A percentile compares a stretch with the other conserved stretches of the same genome.
These are phyloP conservation scores for Myiozetetes cayanensis DNA, from an alignment of 2,113 vertebrate species.

Conservation along the genomic window DNA sequence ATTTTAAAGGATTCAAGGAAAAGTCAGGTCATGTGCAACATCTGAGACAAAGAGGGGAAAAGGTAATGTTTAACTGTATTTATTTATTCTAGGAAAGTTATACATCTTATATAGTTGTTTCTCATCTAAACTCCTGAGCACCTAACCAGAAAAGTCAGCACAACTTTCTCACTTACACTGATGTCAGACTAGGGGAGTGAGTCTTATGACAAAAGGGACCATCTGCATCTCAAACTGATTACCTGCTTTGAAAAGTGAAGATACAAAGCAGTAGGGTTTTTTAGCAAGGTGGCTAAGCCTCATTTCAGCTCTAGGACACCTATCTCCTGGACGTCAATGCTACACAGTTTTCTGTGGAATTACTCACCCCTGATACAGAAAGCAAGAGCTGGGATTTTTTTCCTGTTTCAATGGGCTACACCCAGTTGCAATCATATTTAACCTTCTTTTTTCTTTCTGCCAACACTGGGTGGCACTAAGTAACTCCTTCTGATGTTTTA, in stretches of 20 bases:
- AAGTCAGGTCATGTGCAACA: not conserved
- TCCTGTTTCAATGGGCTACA: not conserved
- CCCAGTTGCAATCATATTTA: slow-evolving; percentile 21
- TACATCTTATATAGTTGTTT: not conserved
- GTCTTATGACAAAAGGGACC: not conserved
- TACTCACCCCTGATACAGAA: not conserved
- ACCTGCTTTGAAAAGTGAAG: not conserved
- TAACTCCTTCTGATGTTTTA: slow-evolving; percentile 44
- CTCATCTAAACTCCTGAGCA: not conserved
- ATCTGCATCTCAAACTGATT: not conserved
- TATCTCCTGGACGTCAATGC: not conserved
- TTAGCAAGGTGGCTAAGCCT: not conserved
- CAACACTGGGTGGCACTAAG: slow-evolving; percentile 70
- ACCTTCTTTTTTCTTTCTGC: slow-evolving; percentile 50
- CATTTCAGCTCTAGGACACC: not conserved
- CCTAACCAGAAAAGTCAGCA: not conserved
- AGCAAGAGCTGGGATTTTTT: not conserved
- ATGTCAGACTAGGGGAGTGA: not conserved
- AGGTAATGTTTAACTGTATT: not conserved
- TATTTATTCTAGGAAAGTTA: not conserved
- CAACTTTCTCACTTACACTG: not conserved
- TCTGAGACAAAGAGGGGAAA: not conserved
- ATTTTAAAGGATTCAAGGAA: not conserved
- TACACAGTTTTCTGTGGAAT: not conserved
- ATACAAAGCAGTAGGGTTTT: not conserved